Evolutionary conservation across 2,113 vertebrate species (phyloP), one percentile per base, ranked within the genome.

Genomic region (Brachionichthys hirsutus): DNA sequence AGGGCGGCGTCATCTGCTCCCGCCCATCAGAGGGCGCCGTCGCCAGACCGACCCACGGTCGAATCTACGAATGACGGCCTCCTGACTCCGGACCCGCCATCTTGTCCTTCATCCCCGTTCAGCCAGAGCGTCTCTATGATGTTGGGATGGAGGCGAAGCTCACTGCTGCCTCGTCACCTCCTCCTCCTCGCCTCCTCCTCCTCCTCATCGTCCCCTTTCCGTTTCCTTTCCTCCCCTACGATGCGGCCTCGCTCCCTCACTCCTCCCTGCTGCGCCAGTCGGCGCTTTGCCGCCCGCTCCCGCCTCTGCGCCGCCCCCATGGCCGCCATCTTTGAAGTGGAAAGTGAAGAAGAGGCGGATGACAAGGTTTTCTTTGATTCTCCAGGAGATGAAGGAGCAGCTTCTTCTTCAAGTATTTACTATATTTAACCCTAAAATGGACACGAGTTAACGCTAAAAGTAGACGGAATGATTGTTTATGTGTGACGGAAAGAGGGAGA

Each of bases 241-340:
- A 2, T n/a, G 6, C 65, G 44, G 0, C 77, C 73, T 90, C 80
- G 95, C 38, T 93, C 92, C 2, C 91, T 93, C 58, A 95, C 95
- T 0, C 95, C 95, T 0, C 95, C 95, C 0, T 94, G 92, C 0
- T 94, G 94, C 0, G 89, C 93, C 81, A 94, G 94, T 69, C 94
- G 95, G 62, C 90, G 93, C 54, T 95, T 94, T 54, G 92, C 89
- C 0, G 59, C 92, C 60, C 93, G 94, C 62, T 92, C 90, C 77
- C 92, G 93, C 43, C 90, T 94, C 76, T 89, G 89, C 55, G 94
- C 94, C 59, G 90, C 94, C 62, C 95, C 95, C 20, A 96, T 98
- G 97, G 94, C 94, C 0, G 94, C 94, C 78, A 98, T 98, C 77
- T 92, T 90, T 0, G 96, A 99, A 67, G 91, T 87, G 4, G 94